Evolutionary conservation across 2,113 vertebrate species (phyloP), one percentile per base, ranked within the genome.

Genomic region (Pyxicephalus adspersus): DNA sequence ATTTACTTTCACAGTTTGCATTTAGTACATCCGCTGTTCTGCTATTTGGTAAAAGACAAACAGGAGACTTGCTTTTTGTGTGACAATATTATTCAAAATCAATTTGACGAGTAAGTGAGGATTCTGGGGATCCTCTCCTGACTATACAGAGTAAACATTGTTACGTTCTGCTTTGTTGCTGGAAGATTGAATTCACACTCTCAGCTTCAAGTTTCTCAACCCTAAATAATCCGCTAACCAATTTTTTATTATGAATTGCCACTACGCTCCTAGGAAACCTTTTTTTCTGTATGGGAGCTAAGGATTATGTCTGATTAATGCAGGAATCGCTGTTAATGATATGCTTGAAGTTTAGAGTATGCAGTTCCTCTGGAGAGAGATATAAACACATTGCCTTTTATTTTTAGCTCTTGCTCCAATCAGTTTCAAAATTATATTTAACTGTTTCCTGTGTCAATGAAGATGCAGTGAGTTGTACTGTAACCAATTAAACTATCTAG

Each of bases 241-340:
- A 45, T 11, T 64, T 23, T 50, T 26, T 64, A 45, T 8, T 54
- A 54, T 64, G 20, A 77, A 72, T 26, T 52, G 45, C 25, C 18
- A 31, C 58, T 80, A 28, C 34, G 57, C 16, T 80, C 20, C 9
- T 52, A 58, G 61, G 19, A 63, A 80, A 58, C 23, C 64, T 34
- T 22, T 15, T 20, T 29, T 34, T 34, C 22, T 73, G 78, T 45
- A 64, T 18, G 50, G 58, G 25, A 64, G 26, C 67, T 60, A 80
- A 81, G 78, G 68, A 81, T 73, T 81, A 81, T 64, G 45, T 64
- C 68, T 81, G 78, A 81, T 81, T 81, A 81, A 81, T 81, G 58
- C 68, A 73, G 22, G 58, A 57, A 63, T 73, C 67, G 71, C 78
- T 64, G 26, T 73, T 81, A 81, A 81, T 81, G 58, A 81, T 72